phyloP scores from a whole-genome alignment of 2,113 vertebrate genomes.

The Regulus satrapa region DNA sequence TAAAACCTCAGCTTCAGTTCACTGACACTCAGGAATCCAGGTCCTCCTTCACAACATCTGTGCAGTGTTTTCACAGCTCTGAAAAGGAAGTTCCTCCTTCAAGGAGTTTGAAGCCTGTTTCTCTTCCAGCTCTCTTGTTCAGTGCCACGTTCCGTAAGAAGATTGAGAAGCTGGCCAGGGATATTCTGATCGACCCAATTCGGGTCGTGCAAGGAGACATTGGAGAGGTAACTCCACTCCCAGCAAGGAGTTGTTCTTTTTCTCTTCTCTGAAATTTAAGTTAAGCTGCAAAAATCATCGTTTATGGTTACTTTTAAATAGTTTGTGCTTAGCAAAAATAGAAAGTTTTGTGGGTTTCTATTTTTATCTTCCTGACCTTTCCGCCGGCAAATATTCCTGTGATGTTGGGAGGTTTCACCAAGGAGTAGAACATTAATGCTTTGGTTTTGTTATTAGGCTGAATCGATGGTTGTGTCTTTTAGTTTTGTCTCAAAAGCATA shows the following conservation, averaged over 20 bases:
- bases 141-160: conserved; percentile 98
- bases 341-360: not conserved
- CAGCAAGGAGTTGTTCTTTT: not conserved
- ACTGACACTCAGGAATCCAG: not conserved
- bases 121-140: conserved; percentile 87
- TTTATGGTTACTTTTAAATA: not conserved
- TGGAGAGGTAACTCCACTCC: conserved; percentile 84
- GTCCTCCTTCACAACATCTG: not conserved
- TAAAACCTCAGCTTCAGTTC: not conserved
- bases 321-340: not conserved
- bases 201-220: conserved; percentile 98
- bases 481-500: not conserved
- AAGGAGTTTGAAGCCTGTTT: not conserved
- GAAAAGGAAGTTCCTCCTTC: not conserved
- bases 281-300: not conserved
- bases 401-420: not conserved
- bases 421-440: not conserved
- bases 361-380: not conserved
- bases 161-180: conserved; percentile 93
- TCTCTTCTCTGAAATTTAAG: not conserved
- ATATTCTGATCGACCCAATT: conserved; percentile 94
- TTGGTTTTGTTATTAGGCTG: not conserved
- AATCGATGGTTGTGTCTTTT: not conserved
- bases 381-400: not conserved
- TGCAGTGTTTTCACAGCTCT: not conserved